A percentile compares a stretch with the other conserved stretches of the same genome.
Conservation (phyloP, 2,888 invertebrate genomes). For the Leptothorax acervorum region DNA sequence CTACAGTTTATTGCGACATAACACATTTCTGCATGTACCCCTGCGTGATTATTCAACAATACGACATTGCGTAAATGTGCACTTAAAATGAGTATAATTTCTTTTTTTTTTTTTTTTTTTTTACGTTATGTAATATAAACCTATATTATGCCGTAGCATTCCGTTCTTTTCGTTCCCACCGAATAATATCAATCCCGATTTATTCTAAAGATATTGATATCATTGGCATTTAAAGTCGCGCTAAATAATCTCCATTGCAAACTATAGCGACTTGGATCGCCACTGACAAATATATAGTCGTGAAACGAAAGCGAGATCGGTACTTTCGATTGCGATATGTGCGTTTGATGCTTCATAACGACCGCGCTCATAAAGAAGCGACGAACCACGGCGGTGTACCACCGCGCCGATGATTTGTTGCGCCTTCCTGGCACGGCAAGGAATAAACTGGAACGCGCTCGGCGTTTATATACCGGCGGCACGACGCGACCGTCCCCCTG, state of each 20-base stretch:
- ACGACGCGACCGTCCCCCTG: slow-evolving; percentile 4
- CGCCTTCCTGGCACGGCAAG: slow-evolving; percentile 7
- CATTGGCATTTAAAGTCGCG: not conserved
- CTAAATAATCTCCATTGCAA: slow-evolving; percentile 1
- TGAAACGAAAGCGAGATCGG: slow-evolving; percentile 42
- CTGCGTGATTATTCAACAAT: not conserved
- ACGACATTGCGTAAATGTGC: not conserved
- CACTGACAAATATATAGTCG: slow-evolving; percentile 1
- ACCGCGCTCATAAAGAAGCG: slow-evolving; percentile 32
- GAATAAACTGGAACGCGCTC: slow-evolving; percentile 57
- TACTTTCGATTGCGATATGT: slow-evolving; percentile 25
- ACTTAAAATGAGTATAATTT: not conserved
- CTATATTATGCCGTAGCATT: not conserved
- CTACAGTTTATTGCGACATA: slow-evolving; percentile 3
- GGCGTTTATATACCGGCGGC: slow-evolving; percentile 37
- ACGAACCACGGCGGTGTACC: slow-evolving; percentile 14
- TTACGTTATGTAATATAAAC: not conserved
- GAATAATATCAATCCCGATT: not conserved
- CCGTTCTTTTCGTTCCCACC: not conserved
- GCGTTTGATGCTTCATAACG: slow-evolving; percentile 23
- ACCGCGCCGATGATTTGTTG: slow-evolving; percentile 30
- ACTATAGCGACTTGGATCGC: not conserved
- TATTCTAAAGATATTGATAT: not conserved
- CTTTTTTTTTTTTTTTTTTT: not conserved
- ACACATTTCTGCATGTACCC: not conserved